Percentiles rank a stretch among this genome's conserved stretches.
Conservation (phyloP, 2,113 vertebrate species). For the Eidolon helvum region DNA sequence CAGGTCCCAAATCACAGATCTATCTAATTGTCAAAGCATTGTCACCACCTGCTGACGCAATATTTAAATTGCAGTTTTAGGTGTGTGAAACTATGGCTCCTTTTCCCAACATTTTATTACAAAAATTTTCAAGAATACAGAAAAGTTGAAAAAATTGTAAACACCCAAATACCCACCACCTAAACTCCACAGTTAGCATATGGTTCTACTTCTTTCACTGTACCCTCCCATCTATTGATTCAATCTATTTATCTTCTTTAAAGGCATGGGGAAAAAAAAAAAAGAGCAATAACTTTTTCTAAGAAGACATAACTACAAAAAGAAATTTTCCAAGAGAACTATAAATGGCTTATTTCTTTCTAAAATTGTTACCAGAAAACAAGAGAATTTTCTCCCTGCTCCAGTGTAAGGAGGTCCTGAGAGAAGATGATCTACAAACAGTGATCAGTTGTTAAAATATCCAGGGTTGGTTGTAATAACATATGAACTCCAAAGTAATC, state of each 20-base stretch:
- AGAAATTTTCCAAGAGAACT: background rate
- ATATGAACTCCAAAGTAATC: background rate
- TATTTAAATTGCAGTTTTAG: background rate
- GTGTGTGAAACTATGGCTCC: background rate
- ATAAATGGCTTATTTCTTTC: background rate
- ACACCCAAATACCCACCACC: background rate
- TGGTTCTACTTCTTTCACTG: background rate
- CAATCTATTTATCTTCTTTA: background rate
- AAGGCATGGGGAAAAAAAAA: background rate
- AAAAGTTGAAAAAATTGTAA: background rate
- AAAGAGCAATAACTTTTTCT: background rate
- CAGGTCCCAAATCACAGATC: background rate
- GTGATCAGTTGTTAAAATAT: background rate
- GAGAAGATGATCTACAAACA: background rate
- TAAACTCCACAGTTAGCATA: background rate
- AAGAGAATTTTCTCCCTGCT: background rate
- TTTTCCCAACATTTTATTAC: background rate
- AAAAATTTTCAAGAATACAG: background rate
- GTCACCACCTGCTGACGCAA: background rate
- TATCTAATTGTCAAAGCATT: background rate
- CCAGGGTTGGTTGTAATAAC: background rate
- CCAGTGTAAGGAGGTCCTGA: background rate
- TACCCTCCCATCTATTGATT: background rate
- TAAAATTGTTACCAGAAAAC: background rate
- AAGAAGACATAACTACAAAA: background rate